phyloP scores from a whole-genome alignment of 2,797 vertebrate genomes.

The Tangara arthus region DNA sequence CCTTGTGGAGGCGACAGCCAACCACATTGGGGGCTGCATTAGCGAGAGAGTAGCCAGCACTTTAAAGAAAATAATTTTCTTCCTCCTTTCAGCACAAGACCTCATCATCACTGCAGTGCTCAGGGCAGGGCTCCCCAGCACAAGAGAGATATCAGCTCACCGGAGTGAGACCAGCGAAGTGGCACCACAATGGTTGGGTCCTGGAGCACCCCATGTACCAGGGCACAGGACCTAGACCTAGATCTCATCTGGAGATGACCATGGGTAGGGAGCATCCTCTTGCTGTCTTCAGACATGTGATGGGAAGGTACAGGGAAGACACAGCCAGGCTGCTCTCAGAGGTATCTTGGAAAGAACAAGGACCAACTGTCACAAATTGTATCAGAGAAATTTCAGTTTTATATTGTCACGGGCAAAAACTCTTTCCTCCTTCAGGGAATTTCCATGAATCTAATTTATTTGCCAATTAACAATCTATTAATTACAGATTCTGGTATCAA shows the following conservation, averaged over 20 bases:
- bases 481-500: not conserved
- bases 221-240: not conserved
- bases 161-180: not conserved
- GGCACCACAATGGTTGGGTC: not conserved
- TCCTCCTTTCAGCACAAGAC: not conserved
- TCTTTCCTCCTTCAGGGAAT: not conserved
- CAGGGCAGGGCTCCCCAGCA: not conserved
- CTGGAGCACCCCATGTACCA: not conserved
- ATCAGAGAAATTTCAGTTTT: not conserved
- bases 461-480: not conserved
- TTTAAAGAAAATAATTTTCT: not conserved
- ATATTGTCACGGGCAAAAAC: not conserved
- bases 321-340: not conserved
- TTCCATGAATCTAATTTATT: not conserved
- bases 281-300: not conserved
- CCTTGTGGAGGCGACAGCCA: not conserved
- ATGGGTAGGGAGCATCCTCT: not conserved
- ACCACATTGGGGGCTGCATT: not conserved
- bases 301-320: not conserved
- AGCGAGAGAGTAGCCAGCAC: fast-evolving
- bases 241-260: not conserved
- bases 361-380: not conserved
- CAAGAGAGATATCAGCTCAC: not conserved
- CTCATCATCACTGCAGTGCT: not conserved
- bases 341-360: not conserved